Evolutionary conservation across 2,888 invertebrate species (phyloP), one percentile per base, ranked within the genome.

Genomic region (Chrysotoxum bicinctum): DNA sequence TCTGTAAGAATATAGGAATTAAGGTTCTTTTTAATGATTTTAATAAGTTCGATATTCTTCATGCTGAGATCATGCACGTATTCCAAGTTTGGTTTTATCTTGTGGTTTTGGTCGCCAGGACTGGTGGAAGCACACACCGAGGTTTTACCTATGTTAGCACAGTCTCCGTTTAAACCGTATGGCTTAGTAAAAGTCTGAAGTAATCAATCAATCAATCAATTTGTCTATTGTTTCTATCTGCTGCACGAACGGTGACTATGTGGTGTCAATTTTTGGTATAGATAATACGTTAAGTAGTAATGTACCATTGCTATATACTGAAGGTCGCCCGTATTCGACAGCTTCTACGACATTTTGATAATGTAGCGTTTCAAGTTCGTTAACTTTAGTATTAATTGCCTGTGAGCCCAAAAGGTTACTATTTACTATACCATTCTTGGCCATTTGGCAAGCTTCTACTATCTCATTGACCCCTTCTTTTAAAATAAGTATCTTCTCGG

Each of bases 191-290:
- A n/a, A n/a, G n/a, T n/a, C n/a, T n/a, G n/a, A n/a, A n/a, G n/a
- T n/a, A n/a, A 4, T 62, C 64, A n/a, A n/a, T n/a, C n/a, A n/a
- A n/a, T 64, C 32, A 48, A 48, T 64, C 48, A 48, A 21, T 50
- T 66, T 48, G 50, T 66, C 66, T 50, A 23, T 8, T 48, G 50
- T 50, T 52, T n/a, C 19, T 66, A 21, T 50, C 23, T 10, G 37
- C 66, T 1, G 66, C 66, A 66, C 16, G 45, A 23, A 26, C 62
- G 5, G 62, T 64, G 0, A 62, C 6, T 45, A 62, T 12, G 30
- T 62, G 32, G 14, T 45, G 21, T 48, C 21, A 12, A 23, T 48
- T 48, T 48, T 23, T 4, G 21, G 48, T 48, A 21, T 23, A 23
- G 48, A 45, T 21, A 45, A 10, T 3, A 62, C 26, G 14, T 21